These are phyloP conservation scores for Erythrocercus mccallii DNA, from an alignment of 2,113 vertebrate genomes.

Conservation along the genomic window DNA sequence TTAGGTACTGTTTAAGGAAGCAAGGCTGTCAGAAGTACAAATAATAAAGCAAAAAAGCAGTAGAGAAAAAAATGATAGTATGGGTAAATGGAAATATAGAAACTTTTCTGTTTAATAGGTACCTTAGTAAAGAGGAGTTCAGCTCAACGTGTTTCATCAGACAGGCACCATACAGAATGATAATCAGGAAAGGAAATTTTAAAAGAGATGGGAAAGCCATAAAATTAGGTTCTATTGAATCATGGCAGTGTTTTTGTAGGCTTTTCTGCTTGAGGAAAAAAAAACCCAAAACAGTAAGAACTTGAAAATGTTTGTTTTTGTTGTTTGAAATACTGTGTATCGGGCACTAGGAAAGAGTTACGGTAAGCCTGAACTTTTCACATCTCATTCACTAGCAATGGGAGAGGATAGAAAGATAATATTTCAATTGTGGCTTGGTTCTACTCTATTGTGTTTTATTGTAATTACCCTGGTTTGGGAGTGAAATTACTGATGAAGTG, in stretches of 20 bases:
- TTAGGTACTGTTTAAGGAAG: not conserved
- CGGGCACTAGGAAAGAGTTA: not conserved
- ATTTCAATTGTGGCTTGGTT: slow-evolving; percentile 65
- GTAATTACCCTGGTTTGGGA: slow-evolving; percentile 58
- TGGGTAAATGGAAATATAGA: not conserved
- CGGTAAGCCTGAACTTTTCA: slow-evolving; percentile 60
- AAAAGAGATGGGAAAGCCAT: not conserved
- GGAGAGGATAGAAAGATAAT: slow-evolving; percentile 5
- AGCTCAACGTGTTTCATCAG: not conserved
- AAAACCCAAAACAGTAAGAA: not conserved
- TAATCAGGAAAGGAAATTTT: not conserved
- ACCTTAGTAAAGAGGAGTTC: not conserved
- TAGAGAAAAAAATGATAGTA: not conserved
- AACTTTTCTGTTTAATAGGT: not conserved
- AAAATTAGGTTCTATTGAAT: not conserved
- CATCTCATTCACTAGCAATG: slow-evolving; percentile 52
- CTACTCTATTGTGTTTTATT: slow-evolving; percentile 61
- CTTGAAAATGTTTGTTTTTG: not conserved
- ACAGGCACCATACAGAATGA: not conserved
- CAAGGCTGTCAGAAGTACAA: not conserved
- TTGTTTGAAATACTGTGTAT: not conserved
- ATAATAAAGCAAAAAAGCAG: not conserved
- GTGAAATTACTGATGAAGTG: slow-evolving; percentile 69
- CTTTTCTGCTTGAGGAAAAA: not conserved
- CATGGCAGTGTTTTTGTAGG: not conserved